Evolutionary conservation across 2,113 vertebrate genomes (phyloP).

Genomic region (Spea multiplicata): DNA sequence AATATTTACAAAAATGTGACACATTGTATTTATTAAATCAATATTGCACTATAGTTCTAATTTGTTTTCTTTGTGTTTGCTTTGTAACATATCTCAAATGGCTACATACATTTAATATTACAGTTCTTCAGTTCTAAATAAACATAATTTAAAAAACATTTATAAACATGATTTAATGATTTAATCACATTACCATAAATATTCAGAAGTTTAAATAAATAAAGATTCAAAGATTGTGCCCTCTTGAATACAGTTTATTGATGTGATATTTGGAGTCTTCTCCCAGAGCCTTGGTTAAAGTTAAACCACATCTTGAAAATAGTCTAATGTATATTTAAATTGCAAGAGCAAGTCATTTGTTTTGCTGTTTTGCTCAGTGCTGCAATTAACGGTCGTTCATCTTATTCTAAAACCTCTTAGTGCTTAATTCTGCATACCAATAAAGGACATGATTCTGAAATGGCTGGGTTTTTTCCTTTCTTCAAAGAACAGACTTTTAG

Average conservation of each 20-base stretch:
- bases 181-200: background rate
- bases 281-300: conserved; percentile 29
- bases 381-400: conserved; percentile 28
- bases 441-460: conserved; percentile 36
- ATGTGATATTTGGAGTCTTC: background rate
- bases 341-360: conserved; percentile 2
- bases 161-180: background rate
- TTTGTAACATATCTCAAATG: too few relatives aligned
- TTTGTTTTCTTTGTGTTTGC: too few relatives aligned
- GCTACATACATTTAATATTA: too few relatives aligned
- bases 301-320: conserved; percentile 21
- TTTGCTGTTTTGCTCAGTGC: conserved; percentile 46
- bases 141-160: too few relatives aligned
- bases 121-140: too few relatives aligned
- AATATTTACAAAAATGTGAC: too few relatives aligned
- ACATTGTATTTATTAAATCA: too few relatives aligned
- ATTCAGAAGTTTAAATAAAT: background rate
- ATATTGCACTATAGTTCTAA: too few relatives aligned
- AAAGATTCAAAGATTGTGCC: background rate
- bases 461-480: conserved; percentile 6
- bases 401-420: conserved; percentile 34
- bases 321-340: conserved; percentile 38
- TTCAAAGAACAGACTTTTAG: conserved; percentile 29
- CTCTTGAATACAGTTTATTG: background rate
- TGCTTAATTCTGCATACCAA: conserved; percentile 33